Percentiles rank a stretch among this genome's conserved stretches.
Conservation (phyloP, 2,797 vertebrate genomes). For the Lepus townsendii region DNA sequence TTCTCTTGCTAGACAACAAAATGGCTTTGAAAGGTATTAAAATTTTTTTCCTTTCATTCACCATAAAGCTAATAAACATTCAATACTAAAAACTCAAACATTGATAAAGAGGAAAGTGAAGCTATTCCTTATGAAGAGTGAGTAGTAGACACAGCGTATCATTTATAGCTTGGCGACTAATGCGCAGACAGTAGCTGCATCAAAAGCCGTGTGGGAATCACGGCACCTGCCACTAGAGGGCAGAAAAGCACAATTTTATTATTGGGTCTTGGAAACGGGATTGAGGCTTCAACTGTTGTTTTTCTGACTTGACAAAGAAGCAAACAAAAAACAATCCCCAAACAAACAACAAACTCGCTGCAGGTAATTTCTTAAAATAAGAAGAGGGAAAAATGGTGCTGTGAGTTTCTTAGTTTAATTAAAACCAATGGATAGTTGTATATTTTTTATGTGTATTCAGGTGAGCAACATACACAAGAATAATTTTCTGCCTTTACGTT, state of each 20-base stretch:
- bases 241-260: slow-evolving; percentile 51
- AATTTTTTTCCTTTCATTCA: background rate
- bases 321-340: background rate
- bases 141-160: background rate
- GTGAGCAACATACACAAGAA: background rate
- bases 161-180: background rate
- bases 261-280: background rate
- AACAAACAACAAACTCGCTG: background rate
- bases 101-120: background rate
- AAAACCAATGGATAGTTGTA: background rate
- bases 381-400: background rate
- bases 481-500: background rate
- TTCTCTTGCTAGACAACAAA: background rate
- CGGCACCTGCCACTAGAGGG: background rate
- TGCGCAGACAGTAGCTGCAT: too few species aligned
- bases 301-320: background rate
- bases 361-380: background rate
- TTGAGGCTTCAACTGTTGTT: background rate
- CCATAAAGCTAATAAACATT: background rate
- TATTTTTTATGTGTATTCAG: background rate
- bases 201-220: background rate
- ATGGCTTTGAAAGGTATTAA: background rate
- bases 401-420: background rate
- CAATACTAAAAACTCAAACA: background rate
- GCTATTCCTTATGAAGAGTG: background rate